Conservation (phyloP, 2,797 vertebrate genomes). For the Oryzias dopingdopingensis region DNA sequence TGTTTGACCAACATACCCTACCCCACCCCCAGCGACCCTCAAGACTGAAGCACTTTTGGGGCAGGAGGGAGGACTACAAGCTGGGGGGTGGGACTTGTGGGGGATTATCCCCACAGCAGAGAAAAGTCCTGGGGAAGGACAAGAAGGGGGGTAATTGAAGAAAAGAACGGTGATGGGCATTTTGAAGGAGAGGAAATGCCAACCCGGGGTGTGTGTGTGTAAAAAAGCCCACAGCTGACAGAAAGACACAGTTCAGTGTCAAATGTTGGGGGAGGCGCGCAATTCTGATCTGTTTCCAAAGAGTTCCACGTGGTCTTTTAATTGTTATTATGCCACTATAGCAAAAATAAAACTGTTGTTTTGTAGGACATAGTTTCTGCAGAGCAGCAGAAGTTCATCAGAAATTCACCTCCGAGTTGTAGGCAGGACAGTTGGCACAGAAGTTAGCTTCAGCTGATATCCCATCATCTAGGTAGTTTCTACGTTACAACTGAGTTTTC, state of each 20-base stretch:
- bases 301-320: too few relatives aligned
- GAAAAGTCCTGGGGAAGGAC: conserved; percentile 57
- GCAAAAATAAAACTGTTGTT: too few relatives aligned
- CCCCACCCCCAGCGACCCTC: conserved; percentile 15
- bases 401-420: too few relatives aligned
- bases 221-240: conserved; percentile 30
- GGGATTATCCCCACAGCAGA: conserved; percentile 65
- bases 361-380: too few relatives aligned
- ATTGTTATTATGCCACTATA: too few relatives aligned
- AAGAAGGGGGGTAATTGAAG: conserved; percentile 50
- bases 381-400: too few relatives aligned
- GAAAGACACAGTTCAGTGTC: neutral
- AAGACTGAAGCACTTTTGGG: conserved; percentile 57
- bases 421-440: too few relatives aligned
- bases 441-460: too few relatives aligned
- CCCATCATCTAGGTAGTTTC: too few relatives aligned
- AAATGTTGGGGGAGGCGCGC: too few relatives aligned
- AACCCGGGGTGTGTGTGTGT: conserved; percentile 29
- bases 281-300: neutral
- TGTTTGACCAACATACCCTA: conserved; percentile 70
- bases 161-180: conserved; percentile 25
- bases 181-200: conserved; percentile 62
- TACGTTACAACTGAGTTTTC: too few relatives aligned
- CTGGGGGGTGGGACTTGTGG: conserved; percentile 51
- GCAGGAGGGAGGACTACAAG: conserved; percentile 49